These are phyloP conservation scores for Trematomus bernacchii DNA, from an alignment of 2,797 vertebrate genomes.

Conservation along the genomic window DNA sequence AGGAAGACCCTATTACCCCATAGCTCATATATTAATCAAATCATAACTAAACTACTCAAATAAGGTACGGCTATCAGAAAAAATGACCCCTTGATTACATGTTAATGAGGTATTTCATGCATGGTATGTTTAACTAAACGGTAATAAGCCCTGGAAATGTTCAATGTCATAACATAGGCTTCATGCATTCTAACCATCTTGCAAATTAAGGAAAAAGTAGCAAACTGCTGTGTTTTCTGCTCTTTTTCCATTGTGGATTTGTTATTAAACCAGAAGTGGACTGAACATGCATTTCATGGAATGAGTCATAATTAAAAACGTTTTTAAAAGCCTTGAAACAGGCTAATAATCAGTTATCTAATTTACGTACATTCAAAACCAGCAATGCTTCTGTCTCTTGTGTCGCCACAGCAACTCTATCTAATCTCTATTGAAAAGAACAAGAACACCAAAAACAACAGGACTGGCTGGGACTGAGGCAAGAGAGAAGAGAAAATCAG, in stretches of 20 bases:
- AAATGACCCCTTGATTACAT: neutral
- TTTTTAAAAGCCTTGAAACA: constrained; percentile 34
- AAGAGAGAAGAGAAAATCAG: constrained; percentile 87
- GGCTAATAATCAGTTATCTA: constrained; percentile 46
- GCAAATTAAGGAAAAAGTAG: neutral
- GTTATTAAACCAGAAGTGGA: neutral
- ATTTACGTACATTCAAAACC: constrained; percentile 48
- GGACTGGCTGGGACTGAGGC: constrained; percentile 77
- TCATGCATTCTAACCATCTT: neutral
- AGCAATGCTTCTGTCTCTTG: constrained; percentile 60
- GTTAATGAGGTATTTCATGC: neutral
- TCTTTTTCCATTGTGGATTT: neutral
- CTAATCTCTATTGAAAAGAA: constrained; percentile 82
- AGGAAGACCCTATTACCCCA: too few relatives aligned
- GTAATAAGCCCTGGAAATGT: neutral
- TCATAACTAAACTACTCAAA: too few relatives aligned
- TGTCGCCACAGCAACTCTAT: constrained; percentile 76
- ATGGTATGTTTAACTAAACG: neutral
- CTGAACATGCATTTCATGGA: neutral
- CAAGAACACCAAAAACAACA: constrained; percentile 76
- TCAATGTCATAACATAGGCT: neutral
- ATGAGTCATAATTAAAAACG: constrained; percentile 22
- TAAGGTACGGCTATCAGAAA: neutral
- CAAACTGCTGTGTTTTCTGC: constrained; percentile 6
- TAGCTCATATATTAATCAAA: too few relatives aligned